Base-by-base conservation (phyloP, 2,888 invertebrate genomes). In the Chirona hameri region DNA sequence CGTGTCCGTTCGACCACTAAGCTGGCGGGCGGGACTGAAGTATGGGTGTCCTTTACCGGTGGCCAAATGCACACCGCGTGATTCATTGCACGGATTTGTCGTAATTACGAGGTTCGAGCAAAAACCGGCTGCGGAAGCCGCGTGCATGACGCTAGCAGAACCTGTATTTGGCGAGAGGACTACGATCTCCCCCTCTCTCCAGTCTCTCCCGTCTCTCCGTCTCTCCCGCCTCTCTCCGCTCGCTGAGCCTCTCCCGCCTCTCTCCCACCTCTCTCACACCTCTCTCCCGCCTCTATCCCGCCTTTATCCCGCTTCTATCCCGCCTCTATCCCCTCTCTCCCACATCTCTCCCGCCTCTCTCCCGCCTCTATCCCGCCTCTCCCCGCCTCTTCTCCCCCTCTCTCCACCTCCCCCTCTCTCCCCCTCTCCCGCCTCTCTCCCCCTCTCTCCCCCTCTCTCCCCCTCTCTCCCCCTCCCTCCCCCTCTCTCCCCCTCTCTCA, bases 261-360 rank as follows among this genome's bases (percentile, higher is more conserved):
- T 12, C 27, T 27, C 65, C 27, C 65, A 12, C 2, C 15, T 69
- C 65, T 27, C 12, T 0, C 65, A 14, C 69, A 21, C 48, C 52
- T n/a, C 81, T 31, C 81, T 79, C 83, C 31, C 39, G 18, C 52
- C 76, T 60, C 52, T 72, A 24, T 65, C 46, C 79, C 52, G 14
- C 24, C 69, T n/a, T 24, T 27, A 18, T n/a, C n/a, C 39, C 72
- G 29, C 14, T 39, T 27, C 24, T 12, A 3, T n/a, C 12, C n/a
- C 9, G 27, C 27, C 21, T 60, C 21, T 21, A 21, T 29, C 31
- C n/a, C n/a, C n/a, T n/a, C n/a, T n/a, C n/a, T n/a, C n/a, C n/a
- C n/a, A n/a, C n/a, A n/a, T n/a, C n/a, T n/a, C n/a, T n/a, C n/a
- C n/a, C n/a, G n/a, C n/a, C n/a, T n/a, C n/a, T n/a, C n/a, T n/a